Evolutionary conservation across 2,797 vertebrate genomes (phyloP).

Genomic region (Scolopax rusticola): DNA sequence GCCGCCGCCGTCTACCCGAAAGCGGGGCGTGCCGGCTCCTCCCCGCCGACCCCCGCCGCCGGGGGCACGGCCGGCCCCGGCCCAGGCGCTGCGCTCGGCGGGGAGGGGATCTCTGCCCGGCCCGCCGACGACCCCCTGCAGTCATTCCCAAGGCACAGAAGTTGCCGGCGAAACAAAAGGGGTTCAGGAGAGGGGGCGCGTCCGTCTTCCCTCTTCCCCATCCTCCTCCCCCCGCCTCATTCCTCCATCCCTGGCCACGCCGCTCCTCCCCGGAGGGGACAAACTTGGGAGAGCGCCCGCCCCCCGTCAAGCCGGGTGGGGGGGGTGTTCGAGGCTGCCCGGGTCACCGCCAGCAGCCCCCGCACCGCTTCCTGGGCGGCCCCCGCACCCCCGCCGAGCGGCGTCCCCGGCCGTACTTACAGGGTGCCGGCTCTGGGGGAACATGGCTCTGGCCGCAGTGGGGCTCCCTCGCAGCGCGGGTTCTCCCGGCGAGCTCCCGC

Average conservation of each 20-base stretch:
- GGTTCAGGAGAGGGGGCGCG: not conserved
- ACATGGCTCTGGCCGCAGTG: constrained; percentile 83
- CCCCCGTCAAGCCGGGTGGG: too few species aligned
- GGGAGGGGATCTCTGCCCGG: not conserved
- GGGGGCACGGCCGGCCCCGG: not conserved
- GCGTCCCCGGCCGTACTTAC: constrained; percentile 78
- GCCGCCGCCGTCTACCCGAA: not conserved
- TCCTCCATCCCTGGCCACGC: too few species aligned
- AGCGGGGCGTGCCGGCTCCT: not conserved
- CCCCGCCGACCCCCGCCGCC: not conserved
- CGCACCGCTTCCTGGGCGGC: not conserved
- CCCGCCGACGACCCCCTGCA: not conserved
- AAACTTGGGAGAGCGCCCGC: not conserved
- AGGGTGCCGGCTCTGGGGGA: constrained; percentile 95
- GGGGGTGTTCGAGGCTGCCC: not conserved
- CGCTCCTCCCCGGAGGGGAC: not conserved
- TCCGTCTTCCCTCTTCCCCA: not conserved
- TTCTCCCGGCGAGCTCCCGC: not conserved
- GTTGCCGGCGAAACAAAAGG: not conserved
- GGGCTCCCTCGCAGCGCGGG: constrained; percentile 72
- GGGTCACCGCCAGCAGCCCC: not conserved
- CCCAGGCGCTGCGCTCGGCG: not conserved
- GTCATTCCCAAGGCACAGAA: not conserved
- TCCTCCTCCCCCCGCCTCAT: too few species aligned
- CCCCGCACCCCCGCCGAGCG: not conserved